Evolutionary conservation across 1,140 invertebrate genomes (phyloP), one percentile per base, ranked within the genome.

Genomic region (Bombus breviceps): DNA sequence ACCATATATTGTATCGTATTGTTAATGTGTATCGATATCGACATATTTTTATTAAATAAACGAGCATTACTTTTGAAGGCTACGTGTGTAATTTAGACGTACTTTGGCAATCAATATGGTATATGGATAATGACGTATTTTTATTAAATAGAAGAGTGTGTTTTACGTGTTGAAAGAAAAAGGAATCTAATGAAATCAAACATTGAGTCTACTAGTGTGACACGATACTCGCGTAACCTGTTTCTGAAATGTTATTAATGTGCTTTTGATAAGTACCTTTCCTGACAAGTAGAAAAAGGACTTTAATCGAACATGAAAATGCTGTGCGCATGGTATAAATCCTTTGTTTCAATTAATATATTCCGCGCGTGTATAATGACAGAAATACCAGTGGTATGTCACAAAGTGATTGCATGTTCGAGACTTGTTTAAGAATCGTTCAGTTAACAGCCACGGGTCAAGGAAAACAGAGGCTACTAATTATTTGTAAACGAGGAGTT

Each of bases 401-500:
- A 39, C n/a, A 64, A n/a, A 72, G 37, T 39, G 28, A 9, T 81
- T 57, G 69, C 53, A 73, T 81, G 80, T 6, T 59, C 1, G 12
- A 22, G 22, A 25, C 47, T 12, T 15, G 22, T 39, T 69, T 41
- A 18, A 28, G 6, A 81, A 59, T 71, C 5, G 34, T 18, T 25
- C 10, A 12, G 25, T 41, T 75, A 37, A 82, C 13, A 10, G 12
- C 6, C 3, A 2, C 22, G 22, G 81, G 81, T 76, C 81, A 83
- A 83, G 81, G 81, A 53, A 83, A 76, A 75, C 34, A n/a, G 10
- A 34, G 34, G 28, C 25, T 53, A 47, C 18, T 75, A 64, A 75
- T 83, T 83, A 83, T 32, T 18, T 25, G 9, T 25, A 43, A 43
- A 34, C 18, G 53, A 32, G 53, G 3, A 25, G 13, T 39, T 74